phyloP scores from a whole-genome alignment of 2,797 vertebrate genomes.

The Capromys pilorides region DNA sequence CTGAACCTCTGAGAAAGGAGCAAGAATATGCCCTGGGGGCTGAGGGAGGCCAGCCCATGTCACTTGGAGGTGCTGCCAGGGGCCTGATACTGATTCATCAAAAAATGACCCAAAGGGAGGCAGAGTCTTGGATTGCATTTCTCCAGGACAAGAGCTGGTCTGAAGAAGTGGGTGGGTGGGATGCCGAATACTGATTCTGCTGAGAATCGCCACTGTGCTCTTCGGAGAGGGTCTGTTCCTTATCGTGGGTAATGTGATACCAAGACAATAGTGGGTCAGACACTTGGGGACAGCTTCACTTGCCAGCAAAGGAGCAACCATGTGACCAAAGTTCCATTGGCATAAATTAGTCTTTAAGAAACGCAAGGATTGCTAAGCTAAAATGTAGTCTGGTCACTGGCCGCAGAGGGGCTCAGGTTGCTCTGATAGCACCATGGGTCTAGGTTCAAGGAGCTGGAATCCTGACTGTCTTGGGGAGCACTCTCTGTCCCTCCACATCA shows the following conservation, averaged over 20 bases:
- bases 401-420: accelerated
- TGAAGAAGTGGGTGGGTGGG: background rate
- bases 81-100: background rate
- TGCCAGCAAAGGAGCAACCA: background rate
- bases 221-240: background rate
- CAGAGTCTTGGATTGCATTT: background rate
- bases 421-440: background rate
- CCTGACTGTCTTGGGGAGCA: accelerated
- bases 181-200: accelerated
- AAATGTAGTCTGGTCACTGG: accelerated
- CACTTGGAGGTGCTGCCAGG: accelerated
- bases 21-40: accelerated
- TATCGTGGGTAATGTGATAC: background rate
- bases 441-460: background rate
- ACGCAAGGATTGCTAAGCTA: background rate
- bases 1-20: accelerated
- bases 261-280: background rate
- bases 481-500: background rate
- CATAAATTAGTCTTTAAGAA: background rate
- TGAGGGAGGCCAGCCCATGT: accelerated
- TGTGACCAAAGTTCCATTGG: background rate
- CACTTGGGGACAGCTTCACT: accelerated
- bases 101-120: background rate
- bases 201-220: background rate
- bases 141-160: background rate